Evolutionary conservation across 1,140 invertebrate species (phyloP).

Genomic region (Venturia canescens): DNA sequence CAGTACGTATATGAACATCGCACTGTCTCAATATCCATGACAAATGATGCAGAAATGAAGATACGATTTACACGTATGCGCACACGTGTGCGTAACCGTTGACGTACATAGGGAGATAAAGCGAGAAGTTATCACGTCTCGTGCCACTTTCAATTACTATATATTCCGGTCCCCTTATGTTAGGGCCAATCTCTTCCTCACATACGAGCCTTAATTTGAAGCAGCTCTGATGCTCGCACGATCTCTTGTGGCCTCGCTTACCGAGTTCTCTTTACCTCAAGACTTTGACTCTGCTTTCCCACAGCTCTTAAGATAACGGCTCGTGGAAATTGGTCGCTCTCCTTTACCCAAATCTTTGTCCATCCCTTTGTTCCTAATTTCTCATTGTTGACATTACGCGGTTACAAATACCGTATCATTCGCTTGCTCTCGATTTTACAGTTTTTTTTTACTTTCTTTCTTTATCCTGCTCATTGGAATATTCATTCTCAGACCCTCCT

Average conservation of each 20-base stretch:
- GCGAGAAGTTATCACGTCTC: background rate
- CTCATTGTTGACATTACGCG: background rate
- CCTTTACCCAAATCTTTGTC: background rate
- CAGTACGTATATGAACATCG: background rate
- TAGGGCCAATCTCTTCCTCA: background rate
- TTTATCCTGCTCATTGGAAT: too few relatives aligned
- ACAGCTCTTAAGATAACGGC: background rate
- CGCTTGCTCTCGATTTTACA: background rate
- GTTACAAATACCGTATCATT: too few relatives aligned
- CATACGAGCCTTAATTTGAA: background rate
- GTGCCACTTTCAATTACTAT: background rate
- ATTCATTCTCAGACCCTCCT: too few relatives aligned
- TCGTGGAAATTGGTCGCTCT: background rate
- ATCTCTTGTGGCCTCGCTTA: background rate
- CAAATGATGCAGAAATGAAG: background rate
- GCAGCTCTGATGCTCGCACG: background rate
- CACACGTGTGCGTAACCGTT: background rate
- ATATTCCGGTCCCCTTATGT: background rate
- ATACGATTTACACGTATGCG: background rate
- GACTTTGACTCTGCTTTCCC: background rate
- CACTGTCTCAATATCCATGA: background rate
- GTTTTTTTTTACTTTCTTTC: background rate
- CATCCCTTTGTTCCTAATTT: background rate
- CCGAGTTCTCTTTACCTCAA: background rate
- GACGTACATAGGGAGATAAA: background rate